Evolutionary conservation across 2,113 vertebrate species (phyloP), one percentile per base, ranked within the genome.

Genomic region (Scytalopus superciliaris): DNA sequence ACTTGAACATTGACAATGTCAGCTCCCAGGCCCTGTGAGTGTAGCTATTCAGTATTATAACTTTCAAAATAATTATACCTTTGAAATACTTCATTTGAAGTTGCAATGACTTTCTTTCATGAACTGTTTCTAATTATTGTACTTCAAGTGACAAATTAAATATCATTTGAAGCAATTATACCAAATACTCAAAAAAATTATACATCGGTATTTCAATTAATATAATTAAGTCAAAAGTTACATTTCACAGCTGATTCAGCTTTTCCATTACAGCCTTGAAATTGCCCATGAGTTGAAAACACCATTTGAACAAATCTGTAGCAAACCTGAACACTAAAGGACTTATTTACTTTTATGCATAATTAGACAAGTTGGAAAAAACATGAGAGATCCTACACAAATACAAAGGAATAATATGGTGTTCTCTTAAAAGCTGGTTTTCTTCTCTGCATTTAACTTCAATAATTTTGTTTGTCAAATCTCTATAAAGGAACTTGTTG

Each of bases 121-220:
- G 93, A 96, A 96, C 90, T 97, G 93, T 97, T 97, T 94, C 97
- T 98, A 97, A 98, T 98, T 98, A 97, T 97, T 98, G 92, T 97
- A 95, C 95, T 98, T 98, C 94, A 97, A 96, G 87, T 96, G 97
- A 97, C 97, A 98, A 98, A 98, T 98, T 98, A 97, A 98, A 97
- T 97, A 96, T 96, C 98, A 98, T 97, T 98, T 98, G 95, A 98
- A 30, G 91, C 93, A 98, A 98, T 98, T 98, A 96, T 84, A 95
- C 89, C 78, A 97, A 97, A 98, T 97, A 96, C 96, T 98, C 70
- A 94, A 97, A 97, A 97, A 97, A 97, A 97, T 97, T 96, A 96
- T 89, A 94, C 94, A 89, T 89, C 97, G 96, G 96, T 97, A 97
- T 97, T 95, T 89, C 90, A 97, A 98, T 98, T 98, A 98, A 94